phyloP scores from a whole-genome alignment of 2,113 vertebrate species.

The Motacilla alba region DNA sequence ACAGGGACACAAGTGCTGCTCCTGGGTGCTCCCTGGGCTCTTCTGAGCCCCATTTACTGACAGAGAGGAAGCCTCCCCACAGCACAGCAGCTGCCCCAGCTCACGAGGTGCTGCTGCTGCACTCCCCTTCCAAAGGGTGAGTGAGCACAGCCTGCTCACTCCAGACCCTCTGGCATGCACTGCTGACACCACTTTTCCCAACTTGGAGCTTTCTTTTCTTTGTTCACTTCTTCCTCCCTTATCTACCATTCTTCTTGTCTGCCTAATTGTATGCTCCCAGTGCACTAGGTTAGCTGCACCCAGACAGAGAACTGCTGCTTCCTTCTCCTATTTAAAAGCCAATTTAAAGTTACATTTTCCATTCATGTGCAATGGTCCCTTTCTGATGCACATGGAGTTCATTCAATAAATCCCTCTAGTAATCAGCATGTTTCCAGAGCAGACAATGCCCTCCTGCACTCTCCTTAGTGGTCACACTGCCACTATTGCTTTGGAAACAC shows the following conservation, averaged over 20 bases:
- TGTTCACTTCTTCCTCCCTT: background rate
- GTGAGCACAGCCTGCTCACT: rapidly evolving
- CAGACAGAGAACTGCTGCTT: background rate
- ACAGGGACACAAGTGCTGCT: background rate
- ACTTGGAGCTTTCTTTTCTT: background rate
- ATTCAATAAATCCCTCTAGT: background rate
- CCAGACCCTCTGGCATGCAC: background rate
- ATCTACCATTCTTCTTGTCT: background rate
- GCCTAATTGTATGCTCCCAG: background rate
- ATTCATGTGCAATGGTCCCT: background rate
- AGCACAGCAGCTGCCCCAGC: background rate
- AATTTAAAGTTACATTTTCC: background rate
- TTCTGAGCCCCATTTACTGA: background rate
- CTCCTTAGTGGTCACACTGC: background rate
- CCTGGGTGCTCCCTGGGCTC: background rate
- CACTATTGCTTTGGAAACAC: background rate
- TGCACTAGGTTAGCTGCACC: background rate
- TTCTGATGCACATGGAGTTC: background rate
- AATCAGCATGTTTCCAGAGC: background rate
- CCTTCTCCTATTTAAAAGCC: background rate
- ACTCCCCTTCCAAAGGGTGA: background rate
- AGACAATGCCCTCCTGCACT: background rate
- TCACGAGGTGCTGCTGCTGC: rapidly evolving
- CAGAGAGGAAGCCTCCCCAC: background rate
- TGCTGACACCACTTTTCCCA: background rate